These are phyloP conservation scores for Dipodomys spectabilis DNA, from an alignment of 2,113 vertebrate genomes.

Conservation along the genomic window DNA sequence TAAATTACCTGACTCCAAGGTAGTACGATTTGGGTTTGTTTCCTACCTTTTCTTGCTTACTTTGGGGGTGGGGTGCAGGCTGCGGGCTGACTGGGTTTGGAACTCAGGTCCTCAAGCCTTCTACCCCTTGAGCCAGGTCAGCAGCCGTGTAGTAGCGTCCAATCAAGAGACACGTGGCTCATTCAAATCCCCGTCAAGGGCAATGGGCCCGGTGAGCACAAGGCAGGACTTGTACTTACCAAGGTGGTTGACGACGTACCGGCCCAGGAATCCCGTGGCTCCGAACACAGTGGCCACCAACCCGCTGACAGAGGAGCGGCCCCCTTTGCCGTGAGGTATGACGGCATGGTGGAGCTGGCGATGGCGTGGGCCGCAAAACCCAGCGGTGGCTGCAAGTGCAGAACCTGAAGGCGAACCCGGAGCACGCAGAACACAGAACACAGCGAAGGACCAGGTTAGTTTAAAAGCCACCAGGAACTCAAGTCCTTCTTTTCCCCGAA, in stretches of 20 bases:
- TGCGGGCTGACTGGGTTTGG: too few species aligned
- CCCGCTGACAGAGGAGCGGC: conserved; percentile 95
- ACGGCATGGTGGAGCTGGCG: conserved; percentile 91
- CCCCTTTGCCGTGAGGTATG: conserved; percentile 93
- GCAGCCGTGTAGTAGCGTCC: too few species aligned
- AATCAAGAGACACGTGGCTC: background rate
- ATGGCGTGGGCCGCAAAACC: conserved; percentile 82
- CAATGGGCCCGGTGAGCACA: background rate
- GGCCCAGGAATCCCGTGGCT: conserved; percentile 95
- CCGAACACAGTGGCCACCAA: conserved; percentile 97
- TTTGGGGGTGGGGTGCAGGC: too few species aligned
- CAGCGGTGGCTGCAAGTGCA: conserved; percentile 83
- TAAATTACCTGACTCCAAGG: background rate
- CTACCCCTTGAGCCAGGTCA: too few species aligned
- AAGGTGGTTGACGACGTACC: conserved; percentile 94
- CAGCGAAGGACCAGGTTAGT: background rate
- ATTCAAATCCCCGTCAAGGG: background rate
- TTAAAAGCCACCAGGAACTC: background rate
- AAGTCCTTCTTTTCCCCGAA: background rate
- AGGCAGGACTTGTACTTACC: conserved; percentile 85
- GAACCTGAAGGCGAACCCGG: conserved; percentile 83
- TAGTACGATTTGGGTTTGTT: accelerated
- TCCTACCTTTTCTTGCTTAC: too few species aligned
- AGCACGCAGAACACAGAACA: background rate
- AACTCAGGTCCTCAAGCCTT: too few species aligned